A percentile compares a stretch with the other conserved stretches of the same genome.
Conservation (phyloP, 2,888 invertebrate genomes). For the Epinotia ramella region DNA sequence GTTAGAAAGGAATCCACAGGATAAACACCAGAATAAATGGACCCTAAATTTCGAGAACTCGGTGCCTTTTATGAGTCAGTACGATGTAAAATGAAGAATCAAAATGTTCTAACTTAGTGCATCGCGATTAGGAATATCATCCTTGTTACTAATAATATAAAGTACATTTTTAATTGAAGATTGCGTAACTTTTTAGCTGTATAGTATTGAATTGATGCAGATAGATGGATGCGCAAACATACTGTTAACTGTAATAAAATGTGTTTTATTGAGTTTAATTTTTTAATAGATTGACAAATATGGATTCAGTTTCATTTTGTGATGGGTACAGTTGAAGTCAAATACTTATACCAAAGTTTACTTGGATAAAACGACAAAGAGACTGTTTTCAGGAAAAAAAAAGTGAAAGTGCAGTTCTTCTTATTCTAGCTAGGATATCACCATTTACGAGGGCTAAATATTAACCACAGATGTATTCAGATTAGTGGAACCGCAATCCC, state of each 20-base stretch:
- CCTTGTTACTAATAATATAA: not conserved
- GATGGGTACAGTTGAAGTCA: not conserved
- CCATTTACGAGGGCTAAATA: too few relatives aligned
- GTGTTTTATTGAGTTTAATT: conserved; percentile 69
- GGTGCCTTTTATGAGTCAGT: conserved; percentile 71
- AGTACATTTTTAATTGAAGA: not conserved
- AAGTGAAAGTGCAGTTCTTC: too few relatives aligned
- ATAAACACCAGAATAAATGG: conserved; percentile 59
- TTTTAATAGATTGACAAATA: conserved; percentile 59
- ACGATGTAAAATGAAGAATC: conserved; percentile 51
- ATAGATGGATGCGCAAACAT: conserved; percentile 68
- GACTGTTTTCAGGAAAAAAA: too few relatives aligned
- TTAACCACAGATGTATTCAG: too few relatives aligned
- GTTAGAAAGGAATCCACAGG: conserved; percentile 49
- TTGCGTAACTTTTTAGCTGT: not conserved
- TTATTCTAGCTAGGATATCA: too few relatives aligned
- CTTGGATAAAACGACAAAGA: too few relatives aligned
- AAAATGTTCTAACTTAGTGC: conserved; percentile 34
- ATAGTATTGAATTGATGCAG: not conserved
- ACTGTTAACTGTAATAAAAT: conserved; percentile 58
- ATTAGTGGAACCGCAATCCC: too few relatives aligned
- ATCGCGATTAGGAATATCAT: not conserved
- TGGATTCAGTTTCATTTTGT: conserved; percentile 10
- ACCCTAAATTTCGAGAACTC: conserved; percentile 54
- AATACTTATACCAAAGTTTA: not conserved